phyloP scores from a whole-genome alignment of 2,113 vertebrate genomes.

The Notarius lentiginosus region DNA sequence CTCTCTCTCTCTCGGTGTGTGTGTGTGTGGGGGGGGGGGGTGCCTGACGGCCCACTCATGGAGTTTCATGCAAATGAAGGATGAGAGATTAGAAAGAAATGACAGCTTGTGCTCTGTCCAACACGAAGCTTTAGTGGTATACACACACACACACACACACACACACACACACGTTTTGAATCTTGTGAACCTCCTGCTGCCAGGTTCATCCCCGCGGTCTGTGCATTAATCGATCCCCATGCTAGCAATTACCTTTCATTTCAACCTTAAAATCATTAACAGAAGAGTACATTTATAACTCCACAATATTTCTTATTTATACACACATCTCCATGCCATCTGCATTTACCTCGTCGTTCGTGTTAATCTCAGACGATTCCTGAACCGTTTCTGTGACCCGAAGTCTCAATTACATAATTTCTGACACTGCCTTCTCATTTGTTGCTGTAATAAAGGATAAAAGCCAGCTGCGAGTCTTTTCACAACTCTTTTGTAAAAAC shows the following conservation, averaged over 20 bases:
- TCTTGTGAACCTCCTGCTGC: neutral
- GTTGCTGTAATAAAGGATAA: conserved; percentile 22
- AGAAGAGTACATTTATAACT: neutral
- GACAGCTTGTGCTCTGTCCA: too few relatives aligned
- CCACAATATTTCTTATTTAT: neutral
- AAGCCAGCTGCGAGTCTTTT: neutral
- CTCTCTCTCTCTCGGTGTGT: neutral
- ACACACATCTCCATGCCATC: neutral
- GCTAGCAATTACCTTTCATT: neutral
- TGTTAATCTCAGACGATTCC: neutral
- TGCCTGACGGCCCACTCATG: neutral
- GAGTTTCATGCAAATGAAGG: conserved; percentile 11
- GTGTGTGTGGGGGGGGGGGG: neutral
- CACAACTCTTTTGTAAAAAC: neutral
- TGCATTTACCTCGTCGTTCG: neutral
- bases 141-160: neutral
- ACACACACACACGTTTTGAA: too few relatives aligned
- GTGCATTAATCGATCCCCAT: neutral
- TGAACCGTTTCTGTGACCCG: neutral
- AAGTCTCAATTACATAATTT: neutral
- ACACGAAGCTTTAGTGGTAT: neutral
- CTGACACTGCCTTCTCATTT: neutral
- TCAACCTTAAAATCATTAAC: neutral
- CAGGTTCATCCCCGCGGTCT: neutral
- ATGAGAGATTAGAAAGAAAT: conserved; percentile 14